A percentile compares a stretch with the other conserved stretches of the same genome.
Evolutionary conservation across 2,113 vertebrate genomes (phyloP).

Genomic region (Gymnobelideus leadbeateri): DNA sequence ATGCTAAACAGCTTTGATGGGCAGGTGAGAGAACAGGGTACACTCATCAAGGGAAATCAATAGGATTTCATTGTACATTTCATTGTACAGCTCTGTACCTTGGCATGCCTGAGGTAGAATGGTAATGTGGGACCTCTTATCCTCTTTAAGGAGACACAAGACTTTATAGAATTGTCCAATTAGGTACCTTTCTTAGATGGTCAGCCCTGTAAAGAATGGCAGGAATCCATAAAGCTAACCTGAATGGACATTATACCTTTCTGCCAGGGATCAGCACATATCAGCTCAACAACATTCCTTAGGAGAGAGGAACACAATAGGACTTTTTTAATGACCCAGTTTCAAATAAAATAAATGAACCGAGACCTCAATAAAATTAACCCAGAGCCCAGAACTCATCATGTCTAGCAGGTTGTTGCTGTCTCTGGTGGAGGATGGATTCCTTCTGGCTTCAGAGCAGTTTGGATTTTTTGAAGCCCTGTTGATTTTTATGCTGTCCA

Average conservation of each 20-base stretch:
- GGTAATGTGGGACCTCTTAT: slow-evolving; percentile 31
- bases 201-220: neutral
- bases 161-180: slow-evolving; percentile 14
- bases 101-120: slow-evolving; percentile 68
- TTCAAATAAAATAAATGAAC: slow-evolving; percentile 40
- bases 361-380: slow-evolving; percentile 52
- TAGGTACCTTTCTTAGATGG: slow-evolving; percentile 12
- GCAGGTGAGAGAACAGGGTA: neutral
- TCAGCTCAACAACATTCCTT: neutral
- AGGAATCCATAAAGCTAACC: neutral
- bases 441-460: slow-evolving; percentile 59
- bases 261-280: neutral
- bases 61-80: slow-evolving; percentile 30
- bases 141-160: neutral
- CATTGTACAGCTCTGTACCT: slow-evolving; percentile 44
- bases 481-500: slow-evolving; percentile 65
- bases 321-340: slow-evolving; percentile 49
- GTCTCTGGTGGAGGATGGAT: slow-evolving; percentile 53
- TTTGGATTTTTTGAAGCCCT: slow-evolving; percentile 52
- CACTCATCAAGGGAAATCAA: slow-evolving; percentile 25
- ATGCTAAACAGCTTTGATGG: slow-evolving; percentile 1
- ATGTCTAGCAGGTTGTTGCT: slow-evolving; percentile 38
- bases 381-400: neutral
- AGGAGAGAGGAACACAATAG: slow-evolving; percentile 48
- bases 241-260: neutral